These are phyloP conservation scores for Morone chrysops DNA, from an alignment of 2,113 vertebrate species.

Conservation along the genomic window DNA sequence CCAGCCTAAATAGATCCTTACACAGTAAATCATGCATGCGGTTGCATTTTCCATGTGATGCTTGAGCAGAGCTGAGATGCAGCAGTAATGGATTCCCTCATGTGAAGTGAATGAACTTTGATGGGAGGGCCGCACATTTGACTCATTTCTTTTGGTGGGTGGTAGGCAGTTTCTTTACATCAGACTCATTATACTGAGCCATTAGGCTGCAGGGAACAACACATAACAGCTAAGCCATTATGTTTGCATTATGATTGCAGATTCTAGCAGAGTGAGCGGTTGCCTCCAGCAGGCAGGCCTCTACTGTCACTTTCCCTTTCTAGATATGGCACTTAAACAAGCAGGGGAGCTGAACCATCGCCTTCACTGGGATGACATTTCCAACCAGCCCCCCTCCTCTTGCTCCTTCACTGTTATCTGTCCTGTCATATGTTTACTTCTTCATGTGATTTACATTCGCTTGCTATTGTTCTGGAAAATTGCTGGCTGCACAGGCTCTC, in stretches of 20 bases:
- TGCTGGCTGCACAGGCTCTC: slow-evolving; percentile 22
- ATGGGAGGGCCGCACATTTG: slow-evolving; percentile 38
- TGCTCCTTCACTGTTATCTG: slow-evolving; percentile 23
- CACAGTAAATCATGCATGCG: slow-evolving; percentile 13
- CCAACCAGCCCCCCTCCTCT: slow-evolving; percentile 10
- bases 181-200: slow-evolving; percentile 37
- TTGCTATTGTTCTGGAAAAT: slow-evolving; percentile 40
- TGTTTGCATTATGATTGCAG: slow-evolving; percentile 48
- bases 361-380: slow-evolving; percentile 37
- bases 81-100: slow-evolving; percentile 28
- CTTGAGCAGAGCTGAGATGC: slow-evolving; percentile 12
- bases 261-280: slow-evolving; percentile 10
- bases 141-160: slow-evolving; percentile 41
- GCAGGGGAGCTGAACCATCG: slow-evolving; percentile 28
- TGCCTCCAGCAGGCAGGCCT: slow-evolving; percentile 13
- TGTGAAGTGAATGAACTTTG: slow-evolving; percentile 40
- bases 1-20: neutral
- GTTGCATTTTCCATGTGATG: neutral
- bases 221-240: slow-evolving; percentile 19
- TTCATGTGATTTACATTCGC: slow-evolving; percentile 47
- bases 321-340: slow-evolving; percentile 32
- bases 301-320: slow-evolving; percentile 30
- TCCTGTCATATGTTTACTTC: slow-evolving; percentile 59
- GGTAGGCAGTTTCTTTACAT: slow-evolving; percentile 42
- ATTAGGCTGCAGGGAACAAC: slow-evolving; percentile 44